Base-by-base conservation (phyloP, 2,797 vertebrate species). In the Todus mexicanus region DNA sequence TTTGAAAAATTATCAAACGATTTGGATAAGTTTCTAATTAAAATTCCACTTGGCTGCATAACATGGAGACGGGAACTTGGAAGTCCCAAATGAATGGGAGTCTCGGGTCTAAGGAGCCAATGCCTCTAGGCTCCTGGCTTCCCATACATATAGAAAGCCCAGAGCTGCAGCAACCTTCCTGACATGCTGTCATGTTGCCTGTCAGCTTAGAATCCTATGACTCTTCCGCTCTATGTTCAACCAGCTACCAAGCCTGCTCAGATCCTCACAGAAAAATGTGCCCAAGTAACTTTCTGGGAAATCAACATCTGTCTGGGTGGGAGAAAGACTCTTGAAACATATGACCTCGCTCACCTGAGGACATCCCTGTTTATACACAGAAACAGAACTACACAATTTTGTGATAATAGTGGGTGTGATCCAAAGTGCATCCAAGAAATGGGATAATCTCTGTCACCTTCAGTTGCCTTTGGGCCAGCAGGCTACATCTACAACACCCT, bases 1-100 rank as follows among this genome's bases (percentile, higher is more conserved):
- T 69, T 89, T 93, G 79, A 91, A 95, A 96, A 94, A 87, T 87
- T 92, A 87, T 73, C 71, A 89, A 94, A 65, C 16, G 27, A 68
- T 66, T 81, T 91, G 85, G 87, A 31, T 76, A 90, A 84, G 43
- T 73, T 84, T 81, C 85, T 79, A 84, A 76, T 70, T 93, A 66
- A 85, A 91, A 92, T 95, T 91, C 81, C 66, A 63, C 31, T 87
- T 90, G 76, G 59, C 82, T 89, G 65, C 57, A 29, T 73, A 89
- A 79, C 70, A 82, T 0, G 2, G 71, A 85, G 70, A 85, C 48
- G 72, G 79, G 50, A 89, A 91, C 59, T 85, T 86, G 87, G 84
- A 94, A 96, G 54, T 85, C 87, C 59, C 69, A 78, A 57, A 69
- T 65, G 51, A 91, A 89, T 65, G 50, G 75, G 91, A 94, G 42